phyloP scores from a whole-genome alignment of 2,888 invertebrate species.

The Eudemis profundana region DNA sequence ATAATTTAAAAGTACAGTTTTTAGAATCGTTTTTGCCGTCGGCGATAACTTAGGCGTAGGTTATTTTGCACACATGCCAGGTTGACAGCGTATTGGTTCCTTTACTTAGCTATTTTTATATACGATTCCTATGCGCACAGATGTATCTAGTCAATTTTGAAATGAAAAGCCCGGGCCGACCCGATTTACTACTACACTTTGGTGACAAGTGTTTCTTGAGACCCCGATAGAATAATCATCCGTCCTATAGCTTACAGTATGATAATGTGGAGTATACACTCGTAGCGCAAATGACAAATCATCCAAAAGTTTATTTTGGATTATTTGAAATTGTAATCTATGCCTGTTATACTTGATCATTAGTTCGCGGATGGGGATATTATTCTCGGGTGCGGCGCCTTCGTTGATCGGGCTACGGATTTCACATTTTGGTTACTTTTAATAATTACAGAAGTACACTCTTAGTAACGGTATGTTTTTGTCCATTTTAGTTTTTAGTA shows the following conservation, averaged over 20 bases:
- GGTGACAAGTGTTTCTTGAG: slow-evolving; percentile 21
- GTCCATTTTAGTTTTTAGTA: slow-evolving; percentile 78
- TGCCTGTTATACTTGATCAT: slow-evolving; percentile 28
- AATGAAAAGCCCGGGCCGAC: slow-evolving; percentile 73
- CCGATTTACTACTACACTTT: slow-evolving; percentile 63
- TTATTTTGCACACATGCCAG: slow-evolving; percentile 76
- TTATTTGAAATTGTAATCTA: slow-evolving; percentile 10
- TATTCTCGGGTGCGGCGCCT: slow-evolving; percentile 24
- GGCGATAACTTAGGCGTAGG: slow-evolving; percentile 75
- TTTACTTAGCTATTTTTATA: slow-evolving; percentile 81
- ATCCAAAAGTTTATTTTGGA: slow-evolving; percentile 1
- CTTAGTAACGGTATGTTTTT: slow-evolving; percentile 67
- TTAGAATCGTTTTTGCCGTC: slow-evolving; percentile 73
- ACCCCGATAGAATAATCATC: slow-evolving; percentile 22
- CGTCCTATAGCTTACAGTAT: slow-evolving; percentile 19
- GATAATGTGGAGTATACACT: slow-evolving; percentile 24
- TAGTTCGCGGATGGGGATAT: slow-evolving; percentile 19
- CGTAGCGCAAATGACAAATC: slow-evolving; percentile 9
- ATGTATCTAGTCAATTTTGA: slow-evolving; percentile 84
- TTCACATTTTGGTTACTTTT: slow-evolving; percentile 70
- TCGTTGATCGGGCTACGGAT: slow-evolving; percentile 47
- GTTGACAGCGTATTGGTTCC: slow-evolving; percentile 82
- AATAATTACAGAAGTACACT: slow-evolving; percentile 74
- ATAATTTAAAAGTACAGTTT: slow-evolving; percentile 79
- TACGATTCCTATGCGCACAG: slow-evolving; percentile 85